phyloP scores from a whole-genome alignment of 2,888 invertebrate species.

The Eristalinus aeneus region DNA sequence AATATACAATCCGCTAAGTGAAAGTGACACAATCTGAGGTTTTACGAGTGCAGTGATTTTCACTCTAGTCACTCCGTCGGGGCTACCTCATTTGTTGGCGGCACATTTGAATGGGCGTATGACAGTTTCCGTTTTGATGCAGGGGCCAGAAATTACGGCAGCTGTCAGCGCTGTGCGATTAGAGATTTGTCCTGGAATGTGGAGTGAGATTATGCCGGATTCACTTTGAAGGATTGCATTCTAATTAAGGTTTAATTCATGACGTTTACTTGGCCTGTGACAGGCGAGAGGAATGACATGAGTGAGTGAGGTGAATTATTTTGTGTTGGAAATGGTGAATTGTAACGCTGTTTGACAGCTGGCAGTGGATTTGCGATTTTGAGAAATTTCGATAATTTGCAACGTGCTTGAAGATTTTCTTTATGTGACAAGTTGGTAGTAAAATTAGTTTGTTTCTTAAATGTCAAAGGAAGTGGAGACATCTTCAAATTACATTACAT shows the following conservation, averaged over 20 bases:
- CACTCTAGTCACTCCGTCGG: constrained; percentile 31
- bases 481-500: too few species aligned
- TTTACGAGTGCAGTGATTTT: constrained; percentile 49
- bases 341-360: too few species aligned
- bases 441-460: too few species aligned
- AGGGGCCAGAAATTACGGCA: constrained; percentile 27
- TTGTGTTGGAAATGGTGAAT: too few species aligned
- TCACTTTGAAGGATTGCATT: background rate
- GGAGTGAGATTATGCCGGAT: background rate
- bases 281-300: background rate
- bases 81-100: background rate
- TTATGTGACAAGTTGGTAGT: too few species aligned
- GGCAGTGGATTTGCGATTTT: too few species aligned
- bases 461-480: too few species aligned
- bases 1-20: constrained; percentile 68
- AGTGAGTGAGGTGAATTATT: background rate
- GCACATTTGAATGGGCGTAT: background rate
- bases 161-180: constrained; percentile 28
- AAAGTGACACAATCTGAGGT: constrained; percentile 63
- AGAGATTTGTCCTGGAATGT: constrained; percentile 15
- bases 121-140: background rate
- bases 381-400: too few species aligned
- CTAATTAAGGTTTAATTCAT: constrained; percentile 38
- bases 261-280: background rate
- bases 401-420: too few species aligned